phyloP scores from a whole-genome alignment of 2,797 vertebrate species.

The Natrix natrix region DNA sequence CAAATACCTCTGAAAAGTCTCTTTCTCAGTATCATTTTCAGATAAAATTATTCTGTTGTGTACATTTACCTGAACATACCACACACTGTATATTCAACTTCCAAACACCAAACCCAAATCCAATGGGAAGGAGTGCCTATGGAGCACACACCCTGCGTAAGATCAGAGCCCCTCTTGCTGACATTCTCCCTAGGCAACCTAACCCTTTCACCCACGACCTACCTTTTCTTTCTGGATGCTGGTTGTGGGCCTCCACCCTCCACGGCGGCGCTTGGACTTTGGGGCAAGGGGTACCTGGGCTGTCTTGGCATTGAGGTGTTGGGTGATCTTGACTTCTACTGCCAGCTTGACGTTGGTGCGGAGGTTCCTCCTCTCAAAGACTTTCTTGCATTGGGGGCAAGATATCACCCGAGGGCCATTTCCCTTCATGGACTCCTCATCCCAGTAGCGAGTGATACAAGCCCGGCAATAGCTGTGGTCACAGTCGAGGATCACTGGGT shows the following conservation, averaged over 20 bases:
- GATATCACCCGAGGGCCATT: conserved; percentile 56
- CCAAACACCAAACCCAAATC: not conserved
- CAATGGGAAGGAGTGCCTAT: too few relatives aligned
- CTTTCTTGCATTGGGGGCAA: conserved; percentile 84
- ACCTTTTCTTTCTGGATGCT: conserved; percentile 26
- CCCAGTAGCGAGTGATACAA: conserved; percentile 74
- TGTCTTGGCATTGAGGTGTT: conserved; percentile 62
- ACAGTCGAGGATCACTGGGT: conserved; percentile 86
- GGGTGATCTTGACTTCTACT: conserved; percentile 69
- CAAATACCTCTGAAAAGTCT: not conserved
- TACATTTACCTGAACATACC: not conserved
- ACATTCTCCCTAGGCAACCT: not conserved
- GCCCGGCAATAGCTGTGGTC: conserved; percentile 88
- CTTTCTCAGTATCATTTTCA: not conserved
- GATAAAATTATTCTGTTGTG: not conserved
- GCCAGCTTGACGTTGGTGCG: conserved; percentile 78
- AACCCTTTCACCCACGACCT: not conserved
- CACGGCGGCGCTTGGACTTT: conserved; percentile 19
- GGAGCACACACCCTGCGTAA: not conserved
- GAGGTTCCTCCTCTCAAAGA: conserved; percentile 82
- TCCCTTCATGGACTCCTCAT: not conserved
- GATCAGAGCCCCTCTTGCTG: not conserved
- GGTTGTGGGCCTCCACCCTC: conserved; percentile 4
- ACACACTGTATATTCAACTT: not conserved
- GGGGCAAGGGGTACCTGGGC: conserved; percentile 28